A percentile compares a stretch with the other conserved stretches of the same genome.
Evolutionary conservation across 2,113 vertebrate species (phyloP).

Genomic region (Agelaius tricolor): DNA sequence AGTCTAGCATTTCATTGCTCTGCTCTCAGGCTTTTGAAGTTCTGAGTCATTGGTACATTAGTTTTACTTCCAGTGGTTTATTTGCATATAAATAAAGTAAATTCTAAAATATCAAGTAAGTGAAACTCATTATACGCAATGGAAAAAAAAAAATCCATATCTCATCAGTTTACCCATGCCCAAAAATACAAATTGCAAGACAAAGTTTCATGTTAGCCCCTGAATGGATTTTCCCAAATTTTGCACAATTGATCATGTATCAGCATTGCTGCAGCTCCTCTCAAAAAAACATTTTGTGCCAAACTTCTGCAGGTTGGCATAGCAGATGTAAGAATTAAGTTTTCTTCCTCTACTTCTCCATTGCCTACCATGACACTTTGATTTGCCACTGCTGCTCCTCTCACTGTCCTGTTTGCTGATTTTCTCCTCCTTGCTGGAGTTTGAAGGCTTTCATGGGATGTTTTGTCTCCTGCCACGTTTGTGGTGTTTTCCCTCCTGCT

Average conservation of each 20-base stretch:
- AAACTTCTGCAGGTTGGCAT: not conserved
- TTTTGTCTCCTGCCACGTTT: not conserved
- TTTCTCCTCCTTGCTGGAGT: not conserved
- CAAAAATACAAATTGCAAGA: not conserved
- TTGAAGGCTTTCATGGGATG: not conserved
- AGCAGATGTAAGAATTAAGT: not conserved
- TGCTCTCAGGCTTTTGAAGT: not conserved
- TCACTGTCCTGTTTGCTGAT: not conserved
- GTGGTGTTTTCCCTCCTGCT: not conserved
- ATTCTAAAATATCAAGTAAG: not conserved
- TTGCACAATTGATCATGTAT: not conserved
- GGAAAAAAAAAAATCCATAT: not conserved
- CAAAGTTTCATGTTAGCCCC: not conserved
- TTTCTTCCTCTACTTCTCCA: not conserved
- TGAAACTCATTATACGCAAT: not conserved
- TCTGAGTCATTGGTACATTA: not conserved
- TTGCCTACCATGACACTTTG: too few relatives aligned
- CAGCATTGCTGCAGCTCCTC: not conserved
- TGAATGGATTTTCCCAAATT: not conserved
- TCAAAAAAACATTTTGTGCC: not conserved
- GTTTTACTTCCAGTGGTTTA: not conserved
- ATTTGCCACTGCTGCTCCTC: not conserved
- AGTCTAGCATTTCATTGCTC: not conserved
- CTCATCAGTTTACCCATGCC: not conserved
- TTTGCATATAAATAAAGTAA: not conserved